Conservation (phyloP, 2,888 invertebrate genomes). For the Caenorhabditis virilis region DNA sequence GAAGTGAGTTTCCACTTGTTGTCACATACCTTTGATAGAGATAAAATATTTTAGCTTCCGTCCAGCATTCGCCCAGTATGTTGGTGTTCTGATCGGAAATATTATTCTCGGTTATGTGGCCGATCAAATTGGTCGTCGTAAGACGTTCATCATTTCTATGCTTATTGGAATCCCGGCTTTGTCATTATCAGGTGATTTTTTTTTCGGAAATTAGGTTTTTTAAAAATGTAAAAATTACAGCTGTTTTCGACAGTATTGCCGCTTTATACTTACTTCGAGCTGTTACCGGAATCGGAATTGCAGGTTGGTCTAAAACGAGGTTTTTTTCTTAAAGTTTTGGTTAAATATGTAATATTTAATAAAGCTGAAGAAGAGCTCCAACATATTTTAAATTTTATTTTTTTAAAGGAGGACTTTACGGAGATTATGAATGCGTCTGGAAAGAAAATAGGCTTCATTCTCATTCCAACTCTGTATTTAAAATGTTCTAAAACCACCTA, state of each 20-base stretch:
- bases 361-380: too few relatives aligned
- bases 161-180: conserved; percentile 45
- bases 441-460: too few relatives aligned
- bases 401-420: too few relatives aligned
- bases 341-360: too few relatives aligned
- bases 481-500: too few relatives aligned
- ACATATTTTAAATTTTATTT: too few relatives aligned
- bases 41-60: conserved; percentile 34
- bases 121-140: conserved; percentile 43
- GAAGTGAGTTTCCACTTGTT: conserved; percentile 13
- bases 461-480: too few relatives aligned
- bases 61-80: conserved; percentile 50
- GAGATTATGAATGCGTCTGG: too few relatives aligned
- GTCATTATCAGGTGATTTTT: conserved; percentile 20
- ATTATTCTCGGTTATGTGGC: conserved; percentile 46
- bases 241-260: conserved; percentile 42
- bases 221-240: conserved; percentile 3
- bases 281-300: conserved; percentile 50
- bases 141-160: conserved; percentile 48
- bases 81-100: conserved; percentile 51
- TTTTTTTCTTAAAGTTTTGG: too few relatives aligned
- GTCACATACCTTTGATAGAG: not conserved
- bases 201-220: not conserved
- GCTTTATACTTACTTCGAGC: conserved; percentile 45
- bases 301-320: too few relatives aligned